These are phyloP conservation scores for Achlya flavicornis DNA, from an alignment of 2,888 invertebrate genomes.

Conservation along the genomic window DNA sequence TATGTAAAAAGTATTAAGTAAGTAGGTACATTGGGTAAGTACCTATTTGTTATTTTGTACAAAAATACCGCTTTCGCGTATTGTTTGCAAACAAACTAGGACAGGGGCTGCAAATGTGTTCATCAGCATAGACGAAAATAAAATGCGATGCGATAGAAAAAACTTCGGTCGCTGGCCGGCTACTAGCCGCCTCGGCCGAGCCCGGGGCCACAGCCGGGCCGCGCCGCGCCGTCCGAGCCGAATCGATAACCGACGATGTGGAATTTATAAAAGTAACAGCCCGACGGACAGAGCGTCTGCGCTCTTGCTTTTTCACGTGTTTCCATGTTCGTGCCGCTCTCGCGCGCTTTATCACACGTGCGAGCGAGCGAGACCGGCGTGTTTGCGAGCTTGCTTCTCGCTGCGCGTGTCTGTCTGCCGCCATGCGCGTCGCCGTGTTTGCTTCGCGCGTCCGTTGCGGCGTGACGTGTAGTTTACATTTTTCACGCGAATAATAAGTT, in stretches of 20 bases:
- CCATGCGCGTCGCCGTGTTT: slow-evolving; percentile 67
- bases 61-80: no score
- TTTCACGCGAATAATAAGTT: slow-evolving; percentile 12
- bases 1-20: no score
- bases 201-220: slow-evolving; percentile 26
- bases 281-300: slow-evolving; percentile 59
- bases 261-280: slow-evolving; percentile 50
- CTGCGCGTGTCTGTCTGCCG: slow-evolving; percentile 77
- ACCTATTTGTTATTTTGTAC: no score
- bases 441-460: slow-evolving; percentile 53
- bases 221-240: slow-evolving; percentile 1
- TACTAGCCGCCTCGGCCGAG: slow-evolving; percentile 14
- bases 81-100: no score
- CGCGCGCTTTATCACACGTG: slow-evolving; percentile 15
- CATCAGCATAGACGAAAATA: no score
- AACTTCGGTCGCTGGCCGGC: neutral
- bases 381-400: slow-evolving; percentile 62
- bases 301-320: slow-evolving; percentile 74
- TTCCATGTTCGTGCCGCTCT: slow-evolving; percentile 46
- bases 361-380: slow-evolving; percentile 53
- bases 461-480: slow-evolving; percentile 46
- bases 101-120: no score
- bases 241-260: slow-evolving; percentile 61
- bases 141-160: slow-evolving; percentile 21
- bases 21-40: no score